Base-by-base conservation (phyloP, 2,797 vertebrate species). In the Rhyacichthys aspro region DNA sequence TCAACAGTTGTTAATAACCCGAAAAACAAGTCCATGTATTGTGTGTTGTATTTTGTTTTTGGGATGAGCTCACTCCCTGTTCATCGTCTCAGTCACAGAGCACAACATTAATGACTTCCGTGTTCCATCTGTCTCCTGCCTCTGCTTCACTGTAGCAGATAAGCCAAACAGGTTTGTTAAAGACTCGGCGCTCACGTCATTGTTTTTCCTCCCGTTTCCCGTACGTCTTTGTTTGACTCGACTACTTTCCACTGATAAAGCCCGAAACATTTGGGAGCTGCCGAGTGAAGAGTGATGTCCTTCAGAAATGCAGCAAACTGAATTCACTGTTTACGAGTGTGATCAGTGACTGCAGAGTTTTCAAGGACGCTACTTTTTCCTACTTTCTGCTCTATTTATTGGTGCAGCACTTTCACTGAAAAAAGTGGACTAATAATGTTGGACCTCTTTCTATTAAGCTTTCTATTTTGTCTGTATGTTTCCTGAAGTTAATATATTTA, bases 201-300 rank as follows among this genome's bases (percentile, higher is more conserved):
- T 55, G 37, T 55, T 41, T n/a, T 54, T 16, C 52, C 8, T 2
- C 52, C 8, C 1, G 38, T 55, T 42, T 55, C 52, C 49, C 37
- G 16, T 34, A 3, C 9, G 10, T 49, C 34, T 39, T 18, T 53
- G 36, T 19, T 9, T 5, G n/a, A 14, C 19, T 37, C 36, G 11
- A n/a, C n/a, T 12, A 9, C 9, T 38, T 38, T 38, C 11, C 14
- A 10, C 11, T 23, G 52, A 55, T 55, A 55, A 42, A 17, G 52
- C 39, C 37, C 42, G 52, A 28, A 42, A 42, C 34, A 39, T 53
- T 8, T 14, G 36, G 17, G 17, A 39, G 50, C 11, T 39, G 38
- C 11, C 1, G 36, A 53, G 15, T 17, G 49, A 39, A 18, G 17
- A 39, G 12, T 18, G 36, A 39, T 19, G 37, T 39, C 34, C 50